These are phyloP conservation scores for Sparidentex hasta DNA, from an alignment of 2,797 vertebrate species.

Conservation along the genomic window DNA sequence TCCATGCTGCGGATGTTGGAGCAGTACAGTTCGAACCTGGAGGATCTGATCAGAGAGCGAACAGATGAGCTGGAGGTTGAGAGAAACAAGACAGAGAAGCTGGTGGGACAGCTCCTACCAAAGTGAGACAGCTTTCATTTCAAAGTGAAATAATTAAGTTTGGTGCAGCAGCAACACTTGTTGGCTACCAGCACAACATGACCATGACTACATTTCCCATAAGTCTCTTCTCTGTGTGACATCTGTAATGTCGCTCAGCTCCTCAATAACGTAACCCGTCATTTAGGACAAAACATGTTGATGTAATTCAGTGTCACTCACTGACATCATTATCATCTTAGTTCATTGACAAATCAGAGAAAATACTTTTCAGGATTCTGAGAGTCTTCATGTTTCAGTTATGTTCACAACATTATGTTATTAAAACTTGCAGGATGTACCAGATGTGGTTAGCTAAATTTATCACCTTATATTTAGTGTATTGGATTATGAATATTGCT, in stretches of 20 bases:
- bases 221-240: too few relatives aligned
- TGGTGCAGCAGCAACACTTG: not conserved
- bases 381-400: not conserved
- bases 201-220: too few relatives aligned
- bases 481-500: too few relatives aligned
- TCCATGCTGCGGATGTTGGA: constrained; percentile 94
- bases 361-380: not conserved
- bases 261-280: too few relatives aligned
- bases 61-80: constrained; percentile 93
- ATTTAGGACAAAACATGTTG: too few relatives aligned
- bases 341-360: not conserved
- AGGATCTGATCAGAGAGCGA: constrained; percentile 92
- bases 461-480: too few relatives aligned
- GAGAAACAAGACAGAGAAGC: constrained; percentile 90
- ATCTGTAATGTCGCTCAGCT: too few relatives aligned
- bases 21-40: constrained; percentile 93
- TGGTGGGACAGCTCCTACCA: constrained; percentile 91
- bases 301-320: not conserved
- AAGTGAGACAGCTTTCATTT: constrained; percentile 77
- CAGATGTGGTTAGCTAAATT: too few relatives aligned
- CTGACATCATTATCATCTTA: not conserved
- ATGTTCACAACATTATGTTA: too few relatives aligned
- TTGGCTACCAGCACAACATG: not conserved
- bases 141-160: not conserved
- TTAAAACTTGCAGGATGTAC: too few relatives aligned